Percentiles rank a stretch among this genome's conserved stretches.
Evolutionary conservation across 2,797 vertebrate genomes (phyloP).

Genomic region (Coluber constrictor): DNA sequence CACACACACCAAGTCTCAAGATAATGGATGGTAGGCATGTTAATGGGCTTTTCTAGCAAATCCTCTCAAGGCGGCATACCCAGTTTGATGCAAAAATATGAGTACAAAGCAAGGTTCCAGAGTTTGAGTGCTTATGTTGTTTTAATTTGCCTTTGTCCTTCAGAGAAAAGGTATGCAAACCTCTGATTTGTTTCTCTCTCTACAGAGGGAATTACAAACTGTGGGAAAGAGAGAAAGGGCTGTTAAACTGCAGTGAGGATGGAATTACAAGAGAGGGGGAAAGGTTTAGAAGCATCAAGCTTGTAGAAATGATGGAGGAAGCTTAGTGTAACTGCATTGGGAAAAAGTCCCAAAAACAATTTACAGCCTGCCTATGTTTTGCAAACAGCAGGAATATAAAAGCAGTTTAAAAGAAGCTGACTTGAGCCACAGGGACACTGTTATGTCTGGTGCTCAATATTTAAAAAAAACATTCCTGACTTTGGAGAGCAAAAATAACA

Average conservation of each 20-base stretch:
- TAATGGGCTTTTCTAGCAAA: neutral
- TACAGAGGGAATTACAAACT: neutral
- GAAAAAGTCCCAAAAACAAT: neutral
- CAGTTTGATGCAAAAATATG: neutral
- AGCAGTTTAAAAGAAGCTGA: neutral
- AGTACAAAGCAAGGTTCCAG: neutral
- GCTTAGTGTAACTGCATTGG: neutral
- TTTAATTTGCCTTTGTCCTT: neutral
- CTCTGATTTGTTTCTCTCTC: neutral
- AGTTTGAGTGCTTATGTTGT: neutral
- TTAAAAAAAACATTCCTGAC: neutral
- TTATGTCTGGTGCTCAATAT: neutral
- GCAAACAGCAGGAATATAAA: neutral
- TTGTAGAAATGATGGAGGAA: neutral
- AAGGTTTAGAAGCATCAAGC: neutral
- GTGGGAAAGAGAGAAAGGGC: neutral
- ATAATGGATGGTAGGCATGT: neutral
- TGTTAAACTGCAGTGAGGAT: neutral
- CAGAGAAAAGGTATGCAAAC: neutral
- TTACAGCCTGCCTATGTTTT: neutral
- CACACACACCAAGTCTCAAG: neutral
- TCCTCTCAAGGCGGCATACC: neutral
- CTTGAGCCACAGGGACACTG: neutral
- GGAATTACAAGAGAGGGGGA: neutral
- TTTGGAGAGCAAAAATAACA: neutral